Base-by-base conservation (phyloP, 2,113 vertebrate species). In the Hippopotamus amphibius region DNA sequence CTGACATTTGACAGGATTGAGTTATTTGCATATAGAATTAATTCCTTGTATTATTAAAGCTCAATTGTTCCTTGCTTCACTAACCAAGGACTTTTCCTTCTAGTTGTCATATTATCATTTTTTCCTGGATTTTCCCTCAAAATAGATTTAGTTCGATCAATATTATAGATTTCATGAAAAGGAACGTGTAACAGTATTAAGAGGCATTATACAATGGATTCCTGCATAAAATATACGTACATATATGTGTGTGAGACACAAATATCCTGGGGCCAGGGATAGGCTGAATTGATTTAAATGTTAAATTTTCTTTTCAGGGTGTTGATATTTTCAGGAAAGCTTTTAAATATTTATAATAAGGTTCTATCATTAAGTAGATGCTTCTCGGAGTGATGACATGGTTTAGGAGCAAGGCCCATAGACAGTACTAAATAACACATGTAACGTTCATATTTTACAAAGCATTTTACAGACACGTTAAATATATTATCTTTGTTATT, bases 271-370 rank as follows among this genome's bases (percentile, higher is more conserved):
- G 41, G 30, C 11, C 12, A 66, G 19, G 17, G 11, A 76, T 59
- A 59, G 19, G 33, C 19, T 89, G 57, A 96, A 43, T 46, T 90
- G 48, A 92, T 83, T 91, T 92, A 50, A 77, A 81, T 71, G 57
- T 93, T 97, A 63, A 81, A 66, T 11, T 26, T 93, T 84, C 57
- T 88, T 94, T 81, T 93, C 57, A 74, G 61, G 46, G 33, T 91
- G 66, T 91, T 94, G 65, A 79, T 72, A 80, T 10, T 92, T 97
- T 96, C 37, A 94, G 81, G 81, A 96, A 50, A 87, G 43, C 77
- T 95, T 95, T 96, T n/a, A 68, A 82, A 79, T 96, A 88, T 96
- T 83, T 86, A 48, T 89, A 33, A 76, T 71, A 65, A 88, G 69
- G 3, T 22, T 37, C 8, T 69, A 37, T 85, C 21, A 37, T 79